Conservation (phyloP, 2,888 invertebrate species). For the Ariolimax columbianus region DNA sequence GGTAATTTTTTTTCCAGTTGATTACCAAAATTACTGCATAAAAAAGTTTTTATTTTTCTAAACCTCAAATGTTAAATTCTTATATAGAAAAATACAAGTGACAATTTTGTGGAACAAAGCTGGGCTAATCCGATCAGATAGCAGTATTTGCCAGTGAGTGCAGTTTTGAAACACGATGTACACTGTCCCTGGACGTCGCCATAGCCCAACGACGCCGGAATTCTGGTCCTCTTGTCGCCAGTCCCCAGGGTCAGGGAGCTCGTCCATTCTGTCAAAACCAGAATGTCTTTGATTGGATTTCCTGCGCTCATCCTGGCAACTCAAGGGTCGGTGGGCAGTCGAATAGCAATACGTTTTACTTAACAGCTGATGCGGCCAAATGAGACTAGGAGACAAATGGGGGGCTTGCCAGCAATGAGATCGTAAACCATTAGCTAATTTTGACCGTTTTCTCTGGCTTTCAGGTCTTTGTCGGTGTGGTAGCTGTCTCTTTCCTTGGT, state of each 20-base stretch:
- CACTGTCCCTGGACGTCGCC: conserved; percentile 3
- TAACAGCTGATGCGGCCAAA: conserved; percentile 28
- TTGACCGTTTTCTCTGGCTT: background rate
- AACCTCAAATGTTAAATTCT: background rate
- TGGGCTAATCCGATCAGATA: background rate
- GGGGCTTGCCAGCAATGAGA: background rate
- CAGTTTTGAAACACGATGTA: background rate
- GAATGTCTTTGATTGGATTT: conserved; percentile 41
- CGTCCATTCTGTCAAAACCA: conserved; percentile 27
- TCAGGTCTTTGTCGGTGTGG: background rate
- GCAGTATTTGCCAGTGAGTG: background rate
- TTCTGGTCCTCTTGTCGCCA: background rate
- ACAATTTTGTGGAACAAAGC: background rate
- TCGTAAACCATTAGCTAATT: conserved; percentile 21
- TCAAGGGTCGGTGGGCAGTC: conserved; percentile 24
- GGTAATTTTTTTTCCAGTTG: too few species aligned
- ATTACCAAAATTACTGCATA: too few species aligned
- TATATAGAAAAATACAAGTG: background rate
- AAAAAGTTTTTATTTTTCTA: too few species aligned
- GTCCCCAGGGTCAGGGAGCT: conserved; percentile 4
- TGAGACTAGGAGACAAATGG: conserved; percentile 17
- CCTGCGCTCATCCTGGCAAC: conserved; percentile 9
- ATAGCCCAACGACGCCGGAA: background rate
- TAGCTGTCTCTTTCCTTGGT: background rate
- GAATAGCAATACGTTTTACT: conserved; percentile 37